Base-by-base conservation (phyloP, 2,113 vertebrate species). In the Nannobrachium achirus region DNA sequence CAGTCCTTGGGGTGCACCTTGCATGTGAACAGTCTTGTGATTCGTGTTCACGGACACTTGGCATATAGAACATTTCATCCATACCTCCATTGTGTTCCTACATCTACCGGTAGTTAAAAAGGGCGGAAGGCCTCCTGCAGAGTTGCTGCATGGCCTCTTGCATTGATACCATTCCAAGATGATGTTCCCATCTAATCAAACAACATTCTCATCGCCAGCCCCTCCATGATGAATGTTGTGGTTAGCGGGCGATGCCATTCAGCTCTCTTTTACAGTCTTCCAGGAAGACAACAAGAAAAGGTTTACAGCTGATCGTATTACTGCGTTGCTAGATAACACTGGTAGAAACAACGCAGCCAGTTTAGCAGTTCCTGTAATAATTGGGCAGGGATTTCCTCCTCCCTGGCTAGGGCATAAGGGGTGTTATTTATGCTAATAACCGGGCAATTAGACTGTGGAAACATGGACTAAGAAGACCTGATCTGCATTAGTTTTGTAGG, bases 381-480 rank as follows among this genome's bases (percentile, higher is more conserved):
- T 93, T 93, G 89, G 91, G 81, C 78, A 82, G 93, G 90, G 91
- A 93, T 69, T 89, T 85, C 42, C 58, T 75, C 73, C 51, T 79
- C 84, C 84, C 84, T 73, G 76, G 74, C 80, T 81, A 53, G 80
- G 80, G 87, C 71, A 76, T 68, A 53, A 61, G 81, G 78, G 79
- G 80, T 79, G 80, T 80, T 89, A 79, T 89, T 90, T 91, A 93
- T 92, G 87, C 81, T 89, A 94, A 94, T 91, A 76, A 67, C 8
- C 62, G 68, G 25, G 80, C 87, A 93, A 93, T 93, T 93, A 92
- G 88, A 75, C 74, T 80, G 66, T 71, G 76, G 83, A 89, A 88
- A 76, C 66, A 73, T 63, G 14, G 82, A 80, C 77, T 84, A 78
- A 59, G 81, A 82, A 73, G 66, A 73, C 66, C 82, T 86, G 42